Evolutionary conservation across 2,888 invertebrate species (phyloP).

Genomic region (Chymomyza fuscimana): DNA sequence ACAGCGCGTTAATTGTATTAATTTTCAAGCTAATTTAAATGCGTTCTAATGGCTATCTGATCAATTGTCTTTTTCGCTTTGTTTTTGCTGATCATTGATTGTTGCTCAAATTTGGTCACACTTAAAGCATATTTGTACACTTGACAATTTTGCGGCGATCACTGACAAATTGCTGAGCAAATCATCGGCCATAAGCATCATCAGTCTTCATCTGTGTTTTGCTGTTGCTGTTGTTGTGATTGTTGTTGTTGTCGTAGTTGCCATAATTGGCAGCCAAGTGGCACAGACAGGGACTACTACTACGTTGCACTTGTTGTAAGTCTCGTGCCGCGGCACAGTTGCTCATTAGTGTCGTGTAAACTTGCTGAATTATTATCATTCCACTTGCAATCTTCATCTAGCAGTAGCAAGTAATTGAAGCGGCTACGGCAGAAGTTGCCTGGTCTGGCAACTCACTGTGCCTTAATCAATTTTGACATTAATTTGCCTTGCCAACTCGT

Average conservation of each 20-base stretch:
- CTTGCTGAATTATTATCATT: constrained; percentile 5
- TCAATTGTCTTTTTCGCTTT: background rate
- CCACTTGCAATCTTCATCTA: constrained; percentile 17
- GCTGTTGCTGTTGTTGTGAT: constrained; percentile 5
- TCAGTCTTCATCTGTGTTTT: constrained; percentile 25
- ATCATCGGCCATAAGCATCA: constrained; percentile 14
- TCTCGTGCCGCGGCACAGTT: constrained; percentile 13
- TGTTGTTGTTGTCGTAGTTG: constrained; percentile 18
- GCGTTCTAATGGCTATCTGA: constrained; percentile 3
- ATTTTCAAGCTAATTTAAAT: constrained; percentile 12
- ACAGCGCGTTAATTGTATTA: constrained; percentile 2
- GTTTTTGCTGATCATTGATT: background rate
- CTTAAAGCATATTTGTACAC: background rate
- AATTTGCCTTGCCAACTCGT: constrained; percentile 69
- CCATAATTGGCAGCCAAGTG: constrained; percentile 73
- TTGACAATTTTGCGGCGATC: background rate
- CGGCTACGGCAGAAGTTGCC: background rate
- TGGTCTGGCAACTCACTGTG: constrained; percentile 3
- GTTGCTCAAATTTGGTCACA: background rate
- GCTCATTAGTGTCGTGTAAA: constrained; percentile 1
- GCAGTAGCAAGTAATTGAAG: background rate
- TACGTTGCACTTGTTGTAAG: background rate
- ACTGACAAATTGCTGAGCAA: background rate
- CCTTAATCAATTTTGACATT: constrained; percentile 76
- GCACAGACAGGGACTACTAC: constrained; percentile 24